Conservation (phyloP, 2,888 invertebrate genomes). For the Coelogynopora nodosa region DNA sequence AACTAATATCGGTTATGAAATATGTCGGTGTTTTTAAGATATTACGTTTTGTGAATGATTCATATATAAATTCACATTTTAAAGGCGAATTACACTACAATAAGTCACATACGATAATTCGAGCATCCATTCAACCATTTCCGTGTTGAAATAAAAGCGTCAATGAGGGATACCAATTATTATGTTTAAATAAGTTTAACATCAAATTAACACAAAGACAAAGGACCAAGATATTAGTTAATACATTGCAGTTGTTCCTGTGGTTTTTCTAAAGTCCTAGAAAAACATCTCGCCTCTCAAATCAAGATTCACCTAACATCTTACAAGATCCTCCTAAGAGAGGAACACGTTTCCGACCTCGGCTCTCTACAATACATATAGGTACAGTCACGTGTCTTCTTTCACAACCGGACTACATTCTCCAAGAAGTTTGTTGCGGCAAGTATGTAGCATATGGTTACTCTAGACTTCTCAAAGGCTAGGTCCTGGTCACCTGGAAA, state of each 20-base stretch:
- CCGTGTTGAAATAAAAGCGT: no score
- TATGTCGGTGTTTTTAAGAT: no score
- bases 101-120: no score
- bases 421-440: background rate
- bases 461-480: slow-evolving; percentile 18
- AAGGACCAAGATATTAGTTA: background rate
- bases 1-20: no score
- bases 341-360: background rate
- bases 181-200: no score
- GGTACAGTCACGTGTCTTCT: slow-evolving; percentile 8
- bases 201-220: no score
- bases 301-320: background rate
- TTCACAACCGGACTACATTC: background rate
- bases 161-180: no score
- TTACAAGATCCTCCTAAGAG: background rate
- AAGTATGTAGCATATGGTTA: background rate
- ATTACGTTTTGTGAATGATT: no score
- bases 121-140: no score
- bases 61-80: no score
- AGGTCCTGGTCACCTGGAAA: background rate
- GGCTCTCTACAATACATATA: background rate
- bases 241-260: background rate
- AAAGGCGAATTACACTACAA: no score
- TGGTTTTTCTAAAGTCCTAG: background rate
- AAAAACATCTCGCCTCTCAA: background rate